Evolutionary conservation across 2,888 invertebrate genomes (phyloP).

Genomic region (Mythimna loreyi): DNA sequence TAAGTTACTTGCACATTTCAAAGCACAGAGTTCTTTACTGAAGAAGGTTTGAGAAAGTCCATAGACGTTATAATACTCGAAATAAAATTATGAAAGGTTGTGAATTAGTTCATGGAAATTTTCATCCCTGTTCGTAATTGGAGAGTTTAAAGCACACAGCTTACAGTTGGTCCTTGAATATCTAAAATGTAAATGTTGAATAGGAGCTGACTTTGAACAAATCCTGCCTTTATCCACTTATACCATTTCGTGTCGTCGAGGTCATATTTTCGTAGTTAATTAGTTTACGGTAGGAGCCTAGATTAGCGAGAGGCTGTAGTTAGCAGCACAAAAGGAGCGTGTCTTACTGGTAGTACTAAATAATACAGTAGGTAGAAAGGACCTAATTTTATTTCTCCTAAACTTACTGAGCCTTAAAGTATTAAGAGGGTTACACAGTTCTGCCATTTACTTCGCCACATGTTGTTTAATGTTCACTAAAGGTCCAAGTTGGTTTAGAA

Average conservation of each 20-base stretch:
- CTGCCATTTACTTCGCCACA: constrained; percentile 26
- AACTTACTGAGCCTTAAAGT: constrained; percentile 29
- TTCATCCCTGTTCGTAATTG: constrained; percentile 52
- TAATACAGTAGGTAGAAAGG: constrained; percentile 20
- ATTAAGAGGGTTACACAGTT: constrained; percentile 22
- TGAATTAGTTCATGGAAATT: constrained; percentile 46
- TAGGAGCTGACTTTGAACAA: constrained; percentile 56
- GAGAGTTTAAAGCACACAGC: constrained; percentile 53
- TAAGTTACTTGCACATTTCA: too few relatives aligned
- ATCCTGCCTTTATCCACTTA: constrained; percentile 64
- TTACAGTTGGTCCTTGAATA: constrained; percentile 40
- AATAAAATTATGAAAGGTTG: constrained; percentile 33
- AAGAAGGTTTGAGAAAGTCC: too few relatives aligned
- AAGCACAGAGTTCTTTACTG: too few relatives aligned
- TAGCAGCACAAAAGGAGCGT: constrained; percentile 36
- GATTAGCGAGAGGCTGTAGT: constrained; percentile 54
- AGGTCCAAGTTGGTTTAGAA: constrained; percentile 36
- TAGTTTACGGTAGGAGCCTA: constrained; percentile 59
- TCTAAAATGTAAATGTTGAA: constrained; percentile 52
- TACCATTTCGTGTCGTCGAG: constrained; percentile 48
- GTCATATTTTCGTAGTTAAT: constrained; percentile 64
- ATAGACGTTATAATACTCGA: background rate
- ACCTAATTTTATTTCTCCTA: constrained; percentile 43
- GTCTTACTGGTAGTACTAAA: constrained; percentile 27
- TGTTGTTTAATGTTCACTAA: constrained; percentile 33